Evolutionary conservation across 2,797 vertebrate genomes (phyloP).

Genomic region (Melanotaenia boesemani): DNA sequence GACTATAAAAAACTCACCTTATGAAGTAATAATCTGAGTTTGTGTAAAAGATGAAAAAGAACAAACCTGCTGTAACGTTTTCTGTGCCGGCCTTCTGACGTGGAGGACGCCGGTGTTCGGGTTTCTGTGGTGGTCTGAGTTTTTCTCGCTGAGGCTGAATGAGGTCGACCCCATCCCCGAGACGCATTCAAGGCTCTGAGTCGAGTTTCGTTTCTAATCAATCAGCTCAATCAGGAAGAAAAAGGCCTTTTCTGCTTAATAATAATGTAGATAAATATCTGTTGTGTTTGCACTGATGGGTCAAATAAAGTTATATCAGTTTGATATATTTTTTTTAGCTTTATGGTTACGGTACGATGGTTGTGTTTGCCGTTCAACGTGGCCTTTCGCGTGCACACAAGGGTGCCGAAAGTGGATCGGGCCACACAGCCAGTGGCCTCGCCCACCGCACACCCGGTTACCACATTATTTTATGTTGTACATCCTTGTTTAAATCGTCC

Average conservation of each 20-base stretch:
- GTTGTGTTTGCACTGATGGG: background rate
- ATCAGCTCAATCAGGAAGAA: no score
- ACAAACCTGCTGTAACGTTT: conserved; percentile 38
- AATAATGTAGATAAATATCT: background rate
- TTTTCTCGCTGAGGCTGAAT: conserved; percentile 57
- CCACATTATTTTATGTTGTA: no score
- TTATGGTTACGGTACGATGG: no score
- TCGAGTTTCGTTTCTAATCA: background rate
- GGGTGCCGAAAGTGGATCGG: no score
- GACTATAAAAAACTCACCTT: conserved; percentile 57
- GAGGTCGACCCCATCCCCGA: conserved; percentile 44
- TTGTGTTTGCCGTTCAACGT: background rate
- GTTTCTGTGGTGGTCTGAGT: conserved; percentile 35
- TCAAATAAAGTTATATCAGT: background rate
- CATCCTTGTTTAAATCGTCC: no score
- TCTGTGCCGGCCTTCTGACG: conserved; percentile 31
- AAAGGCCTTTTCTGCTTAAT: no score
- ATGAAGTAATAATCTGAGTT: conserved; percentile 53
- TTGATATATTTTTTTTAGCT: no score
- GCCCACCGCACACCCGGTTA: no score
- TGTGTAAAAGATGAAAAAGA: conserved; percentile 38
- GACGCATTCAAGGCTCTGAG: conserved; percentile 1
- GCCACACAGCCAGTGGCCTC: no score
- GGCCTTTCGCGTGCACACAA: background rate
- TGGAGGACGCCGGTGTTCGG: conserved; percentile 23